Evolutionary conservation across 2,797 vertebrate genomes (phyloP).

Genomic region (Petrocephalus sullivani): DNA sequence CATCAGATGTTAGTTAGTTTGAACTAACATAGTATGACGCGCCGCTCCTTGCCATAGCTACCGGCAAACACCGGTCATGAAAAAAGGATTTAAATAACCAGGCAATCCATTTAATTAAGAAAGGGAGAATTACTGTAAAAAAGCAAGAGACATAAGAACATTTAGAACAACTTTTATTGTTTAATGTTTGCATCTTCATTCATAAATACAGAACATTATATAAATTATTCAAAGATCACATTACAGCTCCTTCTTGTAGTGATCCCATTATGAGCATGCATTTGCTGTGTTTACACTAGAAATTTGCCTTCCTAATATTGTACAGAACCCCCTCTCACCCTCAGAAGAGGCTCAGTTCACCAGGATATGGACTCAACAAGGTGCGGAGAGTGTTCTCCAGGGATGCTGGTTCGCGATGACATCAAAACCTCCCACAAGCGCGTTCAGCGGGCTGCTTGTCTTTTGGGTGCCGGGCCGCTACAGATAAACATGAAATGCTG

Average conservation of each 20-base stretch:
- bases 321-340: neutral
- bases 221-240: neutral
- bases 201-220: neutral
- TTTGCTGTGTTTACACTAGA: neutral
- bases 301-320: neutral
- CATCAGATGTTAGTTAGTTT: too few species aligned
- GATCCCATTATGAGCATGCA: neutral
- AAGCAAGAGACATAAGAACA: neutral
- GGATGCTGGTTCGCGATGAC: neutral
- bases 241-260: neutral
- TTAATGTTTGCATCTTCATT: neutral
- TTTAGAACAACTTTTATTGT: neutral
- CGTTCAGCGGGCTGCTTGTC: neutral
- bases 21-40: too few species aligned
- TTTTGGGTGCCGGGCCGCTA: neutral
- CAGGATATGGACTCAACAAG: neutral
- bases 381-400: neutral
- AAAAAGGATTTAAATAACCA: neutral
- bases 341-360: neutral
- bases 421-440: neutral
- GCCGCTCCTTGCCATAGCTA: slow-evolving; percentile 41
- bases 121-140: neutral
- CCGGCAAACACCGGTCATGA: neutral
- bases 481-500: neutral
- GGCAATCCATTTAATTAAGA: neutral